Base-by-base conservation (phyloP, 2,888 invertebrate genomes). In the Pegoplata infirma region DNA sequence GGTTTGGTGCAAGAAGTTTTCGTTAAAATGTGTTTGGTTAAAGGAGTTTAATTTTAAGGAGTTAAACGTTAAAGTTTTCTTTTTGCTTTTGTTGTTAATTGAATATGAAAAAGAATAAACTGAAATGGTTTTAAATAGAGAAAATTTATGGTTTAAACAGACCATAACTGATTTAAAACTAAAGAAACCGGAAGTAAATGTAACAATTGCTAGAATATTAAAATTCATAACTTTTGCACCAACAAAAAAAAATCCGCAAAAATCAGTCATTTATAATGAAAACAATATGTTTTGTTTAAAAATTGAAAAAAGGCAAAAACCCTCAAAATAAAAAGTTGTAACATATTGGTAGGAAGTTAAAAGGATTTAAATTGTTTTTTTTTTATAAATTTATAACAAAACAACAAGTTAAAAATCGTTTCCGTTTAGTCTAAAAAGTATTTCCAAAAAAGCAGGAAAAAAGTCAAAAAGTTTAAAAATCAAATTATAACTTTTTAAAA, bases 401-500 rank as follows among this genome's bases (percentile, higher is more conserved):
- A 71, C 51, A 71, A 40, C 51, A 69, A 74, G 67, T 67, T 71
- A 75, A 79, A 79, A 79, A 69, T 75, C 75, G 75, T 79, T 75
- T 79, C 79, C 79, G 71, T 71, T 79, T 53, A 16, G 10, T 17
- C 14, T 6, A 36, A 53, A 71, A 44, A n/a, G n/a, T n/a, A n/a
- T n/a, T 55, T 55, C 25, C 19, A 12, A n/a, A 6, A 46, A n/a
- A n/a, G n/a, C n/a, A n/a, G n/a, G n/a, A n/a, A n/a, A 5, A 16
- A 36, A 17, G 36, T 16, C 10, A 25, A 28, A 25, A 67, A 40
- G 44, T 59, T 73, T 66, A 32, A 72, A 79, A 79, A 79, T 67
- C 79, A 79, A 75, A 79, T 79, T 79, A 79, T 75, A 79, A 75
- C 61, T 75, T 79, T 74, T 67, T 46, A 71, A 71, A 25, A 75